Evolutionary conservation across 1,140 invertebrate genomes (phyloP), one percentile per base, ranked within the genome.

Genomic region (Anagrus nilaparvatae): DNA sequence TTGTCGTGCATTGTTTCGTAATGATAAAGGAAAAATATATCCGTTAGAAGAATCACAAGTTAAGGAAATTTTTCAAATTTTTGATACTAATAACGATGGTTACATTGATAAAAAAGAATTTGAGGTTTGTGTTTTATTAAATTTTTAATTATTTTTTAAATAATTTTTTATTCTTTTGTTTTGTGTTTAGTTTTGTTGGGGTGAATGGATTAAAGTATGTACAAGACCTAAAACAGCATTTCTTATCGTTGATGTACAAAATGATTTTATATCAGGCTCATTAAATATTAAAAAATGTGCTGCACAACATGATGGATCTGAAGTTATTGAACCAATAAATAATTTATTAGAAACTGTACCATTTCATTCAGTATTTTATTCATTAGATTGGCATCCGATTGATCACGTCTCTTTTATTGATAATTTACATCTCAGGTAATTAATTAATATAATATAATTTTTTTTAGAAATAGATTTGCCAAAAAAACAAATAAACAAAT

Each of bases 401-500:
- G 83, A 97, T 71, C 95, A 99, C 67, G 85, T 97, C 17, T 97
- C 92, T 12, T 99, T 98, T 65, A 83, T 93, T 47, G 93, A 95
- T 56, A 96, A 95, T 69, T 76, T 93, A 29, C 72, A 65, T 42
- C 44, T 67, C 7, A 60, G 66, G 66, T 69, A 55, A 47, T 24
- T 46, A 40, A n/a, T n/a, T n/a, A n/a, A n/a, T n/a, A n/a, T n/a
- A n/a, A n/a, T n/a, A 33, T 36, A 20, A 20, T 9, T 14, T 5
- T n/a, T n/a, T n/a, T 14, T 29, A 29, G 9, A 10, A 29, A 29
- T n/a, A n/a, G n/a, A n/a, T n/a, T n/a, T n/a, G n/a, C n/a, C n/a
- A n/a, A n/a, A n/a, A n/a, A n/a, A n/a, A n/a, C 4, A 19, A 20
- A 5, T 14, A 43, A 19, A 31, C 9, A 40, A 23, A 28, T 19